These are phyloP conservation scores for Strix aluco DNA, from an alignment of 2,113 vertebrate genomes.

Conservation along the genomic window DNA sequence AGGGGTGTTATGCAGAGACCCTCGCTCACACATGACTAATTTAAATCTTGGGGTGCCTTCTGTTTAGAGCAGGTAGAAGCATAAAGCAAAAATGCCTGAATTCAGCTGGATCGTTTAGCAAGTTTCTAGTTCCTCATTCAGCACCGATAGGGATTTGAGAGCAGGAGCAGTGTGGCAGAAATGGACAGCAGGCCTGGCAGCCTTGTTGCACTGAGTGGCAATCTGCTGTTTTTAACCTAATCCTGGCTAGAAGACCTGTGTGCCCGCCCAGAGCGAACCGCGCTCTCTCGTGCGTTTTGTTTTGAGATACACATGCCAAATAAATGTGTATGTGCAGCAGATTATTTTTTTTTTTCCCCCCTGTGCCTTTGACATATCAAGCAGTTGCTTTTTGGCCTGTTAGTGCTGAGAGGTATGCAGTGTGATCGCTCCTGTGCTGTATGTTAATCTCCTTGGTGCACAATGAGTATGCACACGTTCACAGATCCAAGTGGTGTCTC, in stretches of 20 bases:
- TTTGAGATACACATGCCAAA: accelerated
- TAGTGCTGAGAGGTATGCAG: neutral
- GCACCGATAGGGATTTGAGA: neutral
- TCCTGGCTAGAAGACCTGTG: neutral
- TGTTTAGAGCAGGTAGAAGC: neutral
- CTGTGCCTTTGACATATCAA: neutral
- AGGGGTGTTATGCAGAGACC: neutral
- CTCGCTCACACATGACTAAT: accelerated
- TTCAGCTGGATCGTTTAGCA: neutral
- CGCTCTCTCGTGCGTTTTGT: neutral
- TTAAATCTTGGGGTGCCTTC: neutral
- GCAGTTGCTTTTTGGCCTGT: neutral
- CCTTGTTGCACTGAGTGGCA: neutral
- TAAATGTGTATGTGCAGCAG: neutral
- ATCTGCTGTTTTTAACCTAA: neutral
- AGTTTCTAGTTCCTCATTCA: neutral
- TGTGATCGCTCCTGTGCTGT: neutral
- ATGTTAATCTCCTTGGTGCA: neutral
- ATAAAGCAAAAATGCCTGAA: neutral
- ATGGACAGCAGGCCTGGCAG: neutral
- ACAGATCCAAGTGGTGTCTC: neutral
- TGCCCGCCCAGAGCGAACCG: neutral
- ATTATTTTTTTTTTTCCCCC: neutral
- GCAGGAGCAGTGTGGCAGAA: neutral
- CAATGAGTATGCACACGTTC: neutral